Conservation (phyloP, 2,888 invertebrate species). For the Tipula unca region DNA sequence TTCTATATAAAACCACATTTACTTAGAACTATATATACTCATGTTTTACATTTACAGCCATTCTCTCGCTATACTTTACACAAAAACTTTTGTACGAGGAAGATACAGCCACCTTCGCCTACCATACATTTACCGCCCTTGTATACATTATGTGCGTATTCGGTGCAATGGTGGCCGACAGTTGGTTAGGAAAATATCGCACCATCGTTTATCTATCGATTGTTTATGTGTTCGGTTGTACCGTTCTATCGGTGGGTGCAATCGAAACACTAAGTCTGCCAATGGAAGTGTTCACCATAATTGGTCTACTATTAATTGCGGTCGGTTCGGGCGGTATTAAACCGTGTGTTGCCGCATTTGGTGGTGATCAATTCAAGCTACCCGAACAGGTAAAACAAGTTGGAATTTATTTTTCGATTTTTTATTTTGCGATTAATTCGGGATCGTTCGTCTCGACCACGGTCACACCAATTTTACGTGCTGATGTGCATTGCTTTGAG, state of each 20-base stretch:
- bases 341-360: slow-evolving; percentile 73
- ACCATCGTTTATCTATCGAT: slow-evolving; percentile 64
- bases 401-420: slow-evolving; percentile 63
- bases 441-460: slow-evolving; percentile 66
- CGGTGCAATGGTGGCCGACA: slow-evolving; percentile 73
- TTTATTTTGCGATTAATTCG: slow-evolving; percentile 59
- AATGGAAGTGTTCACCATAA: slow-evolving; percentile 46
- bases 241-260: slow-evolving; percentile 52
- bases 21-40: slow-evolving; percentile 23
- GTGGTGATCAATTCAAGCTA: slow-evolving; percentile 67
- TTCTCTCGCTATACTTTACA: slow-evolving; percentile 64
- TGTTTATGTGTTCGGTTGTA: slow-evolving; percentile 61
- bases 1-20: slow-evolving; percentile 27
- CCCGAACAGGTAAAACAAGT: slow-evolving; percentile 56
- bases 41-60: slow-evolving; percentile 59
- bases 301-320: slow-evolving; percentile 61
- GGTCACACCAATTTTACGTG: slow-evolving; percentile 63
- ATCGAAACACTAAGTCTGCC: slow-evolving; percentile 47
- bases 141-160: slow-evolving; percentile 69
- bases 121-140: slow-evolving; percentile 63
- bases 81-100: slow-evolving; percentile 54
- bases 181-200: slow-evolving; percentile 70
- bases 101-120: slow-evolving; percentile 60
- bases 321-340: slow-evolving; percentile 76
- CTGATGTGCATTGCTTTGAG: slow-evolving; percentile 56